Evolutionary conservation across 2,888 invertebrate species (phyloP).

Genomic region (Drosophila paracracens): DNA sequence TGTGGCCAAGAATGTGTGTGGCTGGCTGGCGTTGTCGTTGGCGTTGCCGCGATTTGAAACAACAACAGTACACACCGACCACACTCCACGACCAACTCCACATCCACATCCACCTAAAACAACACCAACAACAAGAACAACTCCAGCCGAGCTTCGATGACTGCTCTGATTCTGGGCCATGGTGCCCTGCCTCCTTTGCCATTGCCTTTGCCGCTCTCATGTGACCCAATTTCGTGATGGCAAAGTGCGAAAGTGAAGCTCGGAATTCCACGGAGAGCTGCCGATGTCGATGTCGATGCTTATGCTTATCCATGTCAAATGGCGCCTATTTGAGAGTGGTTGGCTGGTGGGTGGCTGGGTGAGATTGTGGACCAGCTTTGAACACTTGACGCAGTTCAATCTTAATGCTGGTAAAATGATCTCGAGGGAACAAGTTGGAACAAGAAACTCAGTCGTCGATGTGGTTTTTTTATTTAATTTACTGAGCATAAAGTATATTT

Average conservation of each 20-base stretch:
- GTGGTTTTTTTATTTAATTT: background rate
- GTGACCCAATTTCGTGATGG: slow-evolving; percentile 67
- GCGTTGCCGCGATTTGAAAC: slow-evolving; percentile 55
- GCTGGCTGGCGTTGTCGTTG: slow-evolving; percentile 41
- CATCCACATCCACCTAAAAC: slow-evolving; percentile 1
- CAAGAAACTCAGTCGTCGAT: background rate
- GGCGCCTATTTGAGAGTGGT: background rate
- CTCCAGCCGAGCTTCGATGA: slow-evolving; percentile 23
- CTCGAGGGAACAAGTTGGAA: background rate
- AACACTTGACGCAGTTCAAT: background rate
- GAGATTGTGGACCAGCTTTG: background rate
- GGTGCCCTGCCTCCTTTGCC: slow-evolving; percentile 7
- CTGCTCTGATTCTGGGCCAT: slow-evolving; percentile 57
- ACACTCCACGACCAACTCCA: slow-evolving; percentile 10
- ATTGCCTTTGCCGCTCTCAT: slow-evolving; percentile 25
- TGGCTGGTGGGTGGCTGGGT: background rate
- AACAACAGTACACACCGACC: slow-evolving; percentile 26
- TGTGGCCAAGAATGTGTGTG: slow-evolving; percentile 55
- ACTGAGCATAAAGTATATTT: background rate
- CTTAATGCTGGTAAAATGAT: background rate
- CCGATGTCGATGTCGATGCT: slow-evolving; percentile 3
- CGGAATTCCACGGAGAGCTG: slow-evolving; percentile 13
- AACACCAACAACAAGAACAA: slow-evolving; percentile 3
- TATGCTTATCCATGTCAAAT: slow-evolving; percentile 12
- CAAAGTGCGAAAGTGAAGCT: slow-evolving; percentile 69